Base-by-base conservation (phyloP, 2,113 vertebrate species). In the Thalassoma bifasciatum region DNA sequence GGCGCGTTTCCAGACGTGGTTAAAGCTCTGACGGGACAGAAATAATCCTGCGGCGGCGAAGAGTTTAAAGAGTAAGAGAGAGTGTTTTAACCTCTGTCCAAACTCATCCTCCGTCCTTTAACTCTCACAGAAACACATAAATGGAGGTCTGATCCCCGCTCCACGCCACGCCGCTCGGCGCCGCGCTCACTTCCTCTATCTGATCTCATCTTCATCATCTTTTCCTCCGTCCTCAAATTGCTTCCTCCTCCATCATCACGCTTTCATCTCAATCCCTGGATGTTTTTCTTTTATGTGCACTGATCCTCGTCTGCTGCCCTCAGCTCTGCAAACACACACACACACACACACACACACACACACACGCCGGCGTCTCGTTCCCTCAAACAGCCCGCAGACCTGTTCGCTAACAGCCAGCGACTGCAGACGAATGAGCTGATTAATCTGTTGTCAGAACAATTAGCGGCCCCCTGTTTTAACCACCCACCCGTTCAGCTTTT, bases 261-360 rank as follows among this genome's bases (percentile, higher is more conserved):
- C 75, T 67, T 75, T 77, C 37, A 77, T 77, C 62, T 58, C 13
- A 62, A 58, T 76, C 75, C 22, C 75, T 24, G 67, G 51, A 47
- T 62, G 49, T 77, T 26, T 12, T 21, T 42, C 58, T 86, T 77
- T 76, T 66, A 81, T 83, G 59, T 78, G 37, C 23, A 1, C 54
- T 24, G 57, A 51, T 57, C 62, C 62, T 34, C 49, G 23, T 17
- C 34, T 30, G 34, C 30, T n/a, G 16, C 22, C 56, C 57, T 12
- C n/a, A 1, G 13, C 42, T 44, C 12, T 14, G 7, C 38, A 40
- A 9, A 12, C 38, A 40, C 38, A 40, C 38, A 40, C 38, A 40
- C 38, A 4, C 38, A 40, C 38, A 12, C 8, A 40, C 38, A 12
- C 8, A 40, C 38, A 12, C 38, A 4, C 16, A 47, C 44, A n/a